A percentile compares a stretch with the other conserved stretches of the same genome.
Evolutionary conservation across 2,888 invertebrate species (phyloP).

Genomic region (Lamellibrachia satsuma): DNA sequence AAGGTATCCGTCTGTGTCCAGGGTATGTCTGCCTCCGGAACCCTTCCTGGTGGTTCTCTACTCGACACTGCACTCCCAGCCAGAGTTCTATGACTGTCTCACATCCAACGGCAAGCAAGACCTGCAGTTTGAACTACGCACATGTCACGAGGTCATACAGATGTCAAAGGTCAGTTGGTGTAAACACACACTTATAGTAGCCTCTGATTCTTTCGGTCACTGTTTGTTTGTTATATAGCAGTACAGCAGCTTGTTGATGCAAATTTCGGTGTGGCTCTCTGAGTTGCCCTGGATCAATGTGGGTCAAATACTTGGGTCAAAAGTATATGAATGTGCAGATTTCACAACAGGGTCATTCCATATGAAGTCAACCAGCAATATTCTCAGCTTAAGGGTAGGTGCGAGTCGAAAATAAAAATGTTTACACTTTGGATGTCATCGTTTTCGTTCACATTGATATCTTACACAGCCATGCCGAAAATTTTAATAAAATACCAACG

Average conservation of each 20-base stretch:
- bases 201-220: background rate
- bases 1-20: constrained; percentile 39
- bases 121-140: constrained; percentile 51
- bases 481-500: too few species aligned
- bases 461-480: too few species aligned
- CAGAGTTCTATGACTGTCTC: constrained; percentile 60
- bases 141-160: constrained; percentile 57
- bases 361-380: too few species aligned
- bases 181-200: background rate
- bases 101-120: constrained; percentile 28
- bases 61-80: constrained; percentile 56
- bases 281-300: background rate
- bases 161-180: constrained; percentile 51
- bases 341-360: too few species aligned
- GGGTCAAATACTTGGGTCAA: too few species aligned
- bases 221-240: background rate
- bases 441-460: too few species aligned
- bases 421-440: too few species aligned
- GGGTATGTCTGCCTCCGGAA: constrained; percentile 60
- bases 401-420: too few species aligned
- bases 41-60: constrained; percentile 60
- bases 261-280: too few species aligned
- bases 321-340: too few species aligned
- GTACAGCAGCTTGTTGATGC: background rate
- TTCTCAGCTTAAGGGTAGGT: too few species aligned